phyloP scores from a whole-genome alignment of 2,888 invertebrate species.

The Zele albiditarsus region DNA sequence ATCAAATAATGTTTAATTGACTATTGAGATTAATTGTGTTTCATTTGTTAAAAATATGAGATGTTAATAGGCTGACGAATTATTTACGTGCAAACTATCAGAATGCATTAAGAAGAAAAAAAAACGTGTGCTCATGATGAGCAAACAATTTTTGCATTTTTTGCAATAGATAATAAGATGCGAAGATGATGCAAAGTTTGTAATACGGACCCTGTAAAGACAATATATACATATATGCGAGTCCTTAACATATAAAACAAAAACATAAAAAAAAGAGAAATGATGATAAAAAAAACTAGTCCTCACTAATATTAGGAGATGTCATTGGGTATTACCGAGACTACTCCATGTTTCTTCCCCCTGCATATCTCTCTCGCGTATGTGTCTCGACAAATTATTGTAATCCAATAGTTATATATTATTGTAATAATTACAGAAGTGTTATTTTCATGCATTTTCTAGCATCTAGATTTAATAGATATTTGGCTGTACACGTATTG shows the following conservation, averaged over 20 bases:
- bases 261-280: slow-evolving; percentile 18
- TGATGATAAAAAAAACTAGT: slow-evolving; percentile 48
- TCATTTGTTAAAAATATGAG: slow-evolving; percentile 29
- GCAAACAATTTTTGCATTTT: slow-evolving; percentile 30
- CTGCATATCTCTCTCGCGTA: slow-evolving; percentile 54
- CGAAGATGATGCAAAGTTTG: slow-evolving; percentile 44
- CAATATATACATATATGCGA: slow-evolving; percentile 57
- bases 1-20: slow-evolving; percentile 28
- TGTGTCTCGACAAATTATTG: slow-evolving; percentile 49
- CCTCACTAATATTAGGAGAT: slow-evolving; percentile 51
- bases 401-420: slow-evolving; percentile 48
- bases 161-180: slow-evolving; percentile 35
- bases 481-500: slow-evolving; percentile 46
- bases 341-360: slow-evolving; percentile 49
- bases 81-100: slow-evolving; percentile 17
- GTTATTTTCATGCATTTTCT: slow-evolving; percentile 51
- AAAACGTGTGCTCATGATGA: neutral
- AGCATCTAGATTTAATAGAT: slow-evolving; percentile 47
- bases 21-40: slow-evolving; percentile 27
- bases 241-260: slow-evolving; percentile 52
- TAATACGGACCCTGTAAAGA: slow-evolving; percentile 57
- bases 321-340: slow-evolving; percentile 47
- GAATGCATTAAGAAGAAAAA: slow-evolving; percentile 17
- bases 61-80: slow-evolving; percentile 23
- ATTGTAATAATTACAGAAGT: slow-evolving; percentile 42